Evolutionary conservation across 2,113 vertebrate species (phyloP), one percentile per base, ranked within the genome.

Genomic region (Crocuta crocuta): DNA sequence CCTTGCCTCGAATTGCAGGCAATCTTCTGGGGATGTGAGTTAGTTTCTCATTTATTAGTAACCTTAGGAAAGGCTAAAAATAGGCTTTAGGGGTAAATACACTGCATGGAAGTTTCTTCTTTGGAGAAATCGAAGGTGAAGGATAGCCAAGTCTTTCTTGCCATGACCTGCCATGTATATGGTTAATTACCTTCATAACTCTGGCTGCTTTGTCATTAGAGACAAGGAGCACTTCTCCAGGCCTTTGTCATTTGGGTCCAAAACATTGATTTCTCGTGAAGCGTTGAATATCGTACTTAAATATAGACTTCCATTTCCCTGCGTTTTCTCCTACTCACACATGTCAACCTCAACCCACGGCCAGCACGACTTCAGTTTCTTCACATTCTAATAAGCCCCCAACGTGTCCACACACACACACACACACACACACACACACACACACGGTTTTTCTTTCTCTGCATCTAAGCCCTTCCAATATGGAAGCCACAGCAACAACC

Each of bases 281-380:
- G 78, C 4, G 9, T 15, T 97, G 85, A 45, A 91, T 88, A 43
- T 80, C 79, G 21, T 90, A 73, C 86, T 90, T 87, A 88, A 92
- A 92, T 73, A 84, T 15, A 92, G 63, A 19, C 39, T 92, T 93
- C 24, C 93, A 15, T 31, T 92, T 91, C 24, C 93, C 88, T 70
- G 55, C 95, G 78, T 98, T 89, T 89, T 92, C 65, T 92, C 85
- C 80, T 95, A 95, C 45, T 73, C 88, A 97, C 76, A 92, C 63
- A 85, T 80, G 88, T 96, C 96, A 95, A 45, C 80, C 90, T 95
- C 87, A 93, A 33, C 94, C 91, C 94, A 58, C 8, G 28, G 63
- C 82, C 58, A 82, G 96, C 91, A 98, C 98, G 91, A 97, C 93
- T 95, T 97, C 24, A 96, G 39, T 93, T 96, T 98, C 65, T 97